Evolutionary conservation across 2,113 vertebrate species (phyloP).

Genomic region (Pterocles gutturalis): DNA sequence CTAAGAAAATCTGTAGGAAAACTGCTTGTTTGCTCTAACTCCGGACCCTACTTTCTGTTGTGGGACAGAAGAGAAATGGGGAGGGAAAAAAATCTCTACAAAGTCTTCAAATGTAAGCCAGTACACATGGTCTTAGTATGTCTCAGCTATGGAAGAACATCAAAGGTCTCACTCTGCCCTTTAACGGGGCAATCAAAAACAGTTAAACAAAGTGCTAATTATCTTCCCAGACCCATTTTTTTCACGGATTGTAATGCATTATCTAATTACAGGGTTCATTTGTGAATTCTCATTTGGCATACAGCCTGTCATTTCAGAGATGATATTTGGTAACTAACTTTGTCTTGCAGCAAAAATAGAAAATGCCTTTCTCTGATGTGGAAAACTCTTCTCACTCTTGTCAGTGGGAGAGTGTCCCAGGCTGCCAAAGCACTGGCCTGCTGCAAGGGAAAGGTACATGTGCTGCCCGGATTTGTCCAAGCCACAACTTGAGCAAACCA

Average conservation of each 20-base stretch:
- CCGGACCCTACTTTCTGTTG: background rate
- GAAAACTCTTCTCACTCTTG: background rate
- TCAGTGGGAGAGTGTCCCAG: background rate
- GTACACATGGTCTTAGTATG: background rate
- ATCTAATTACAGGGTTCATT: background rate
- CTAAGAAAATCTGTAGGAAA: background rate
- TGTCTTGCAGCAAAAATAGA: background rate
- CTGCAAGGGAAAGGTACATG: background rate
- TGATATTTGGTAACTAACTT: background rate
- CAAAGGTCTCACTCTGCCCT: background rate
- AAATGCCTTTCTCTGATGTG: fast-evolving
- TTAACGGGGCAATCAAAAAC: background rate
- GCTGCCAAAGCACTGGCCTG: background rate
- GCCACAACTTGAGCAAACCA: background rate
- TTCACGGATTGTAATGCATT: background rate
- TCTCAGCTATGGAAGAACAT: background rate
- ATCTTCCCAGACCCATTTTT: background rate
- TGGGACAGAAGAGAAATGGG: background rate
- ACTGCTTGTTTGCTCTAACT: background rate
- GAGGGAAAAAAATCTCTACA: background rate
- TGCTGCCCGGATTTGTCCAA: background rate
- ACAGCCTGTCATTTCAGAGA: background rate
- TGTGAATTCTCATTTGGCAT: background rate
- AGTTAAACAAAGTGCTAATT: background rate
- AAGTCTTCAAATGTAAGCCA: background rate